A percentile compares a stretch with the other conserved stretches of the same genome.
phyloP scores from a whole-genome alignment of 2,888 invertebrate genomes.

The Saturnia pavonia region DNA sequence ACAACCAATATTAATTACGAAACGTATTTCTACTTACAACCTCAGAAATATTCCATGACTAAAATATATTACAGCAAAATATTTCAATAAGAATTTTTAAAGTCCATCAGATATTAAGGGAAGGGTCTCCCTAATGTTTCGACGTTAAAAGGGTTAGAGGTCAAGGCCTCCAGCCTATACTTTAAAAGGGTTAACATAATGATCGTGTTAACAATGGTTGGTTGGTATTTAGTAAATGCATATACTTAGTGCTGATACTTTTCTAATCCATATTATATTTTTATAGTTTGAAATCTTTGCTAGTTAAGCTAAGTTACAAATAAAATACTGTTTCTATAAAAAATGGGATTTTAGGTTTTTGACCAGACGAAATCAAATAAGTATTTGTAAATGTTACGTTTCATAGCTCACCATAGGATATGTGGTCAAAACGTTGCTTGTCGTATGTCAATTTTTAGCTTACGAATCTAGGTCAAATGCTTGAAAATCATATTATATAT shows the following conservation, averaged over 20 bases:
- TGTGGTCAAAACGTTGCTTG: no score
- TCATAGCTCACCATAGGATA: no score
- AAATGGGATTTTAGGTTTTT: no score
- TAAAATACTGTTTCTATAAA: no score
- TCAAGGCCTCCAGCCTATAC: not conserved
- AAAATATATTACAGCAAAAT: not conserved
- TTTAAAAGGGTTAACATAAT: not conserved
- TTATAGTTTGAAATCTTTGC: no score
- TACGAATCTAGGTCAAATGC: no score
- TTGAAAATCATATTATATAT: no score
- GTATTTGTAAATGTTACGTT: no score
- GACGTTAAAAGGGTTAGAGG: slow-evolving; percentile 9
- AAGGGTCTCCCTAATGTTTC: not conserved
- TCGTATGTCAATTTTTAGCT: no score
- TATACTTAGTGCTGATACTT: not conserved
- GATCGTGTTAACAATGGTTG: slow-evolving; percentile 6
- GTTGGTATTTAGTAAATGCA: not conserved
- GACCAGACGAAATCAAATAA: no score
- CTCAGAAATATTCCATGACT: not conserved
- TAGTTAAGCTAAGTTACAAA: no score
- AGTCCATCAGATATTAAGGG: not conserved
- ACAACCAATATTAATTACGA: not conserved
- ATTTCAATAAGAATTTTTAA: not conserved
- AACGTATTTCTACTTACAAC: not conserved
- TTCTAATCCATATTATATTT: not conserved